These are phyloP conservation scores for Isoperla grammatica DNA, from an alignment of 2,888 invertebrate genomes.

Conservation along the genomic window DNA sequence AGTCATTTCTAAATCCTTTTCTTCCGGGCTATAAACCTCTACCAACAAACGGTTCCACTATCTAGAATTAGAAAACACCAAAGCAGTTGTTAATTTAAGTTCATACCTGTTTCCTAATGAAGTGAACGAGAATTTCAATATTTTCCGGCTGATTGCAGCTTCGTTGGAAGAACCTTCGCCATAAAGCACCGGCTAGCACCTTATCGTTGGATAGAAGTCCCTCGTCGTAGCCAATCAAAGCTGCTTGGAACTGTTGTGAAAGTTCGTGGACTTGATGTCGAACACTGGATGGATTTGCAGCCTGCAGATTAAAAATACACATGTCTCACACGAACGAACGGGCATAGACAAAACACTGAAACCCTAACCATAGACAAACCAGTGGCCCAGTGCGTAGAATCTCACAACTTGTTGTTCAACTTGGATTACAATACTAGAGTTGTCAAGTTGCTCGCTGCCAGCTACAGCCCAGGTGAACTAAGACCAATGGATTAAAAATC, in stretches of 20 bases:
- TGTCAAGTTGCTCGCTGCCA: no score
- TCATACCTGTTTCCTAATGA: slow-evolving; percentile 70
- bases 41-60: no score
- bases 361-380: no score
- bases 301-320: slow-evolving; percentile 47
- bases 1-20: no score
- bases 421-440: no score
- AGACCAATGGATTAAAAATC: no score
- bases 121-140: slow-evolving; percentile 66
- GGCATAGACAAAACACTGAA: neutral
- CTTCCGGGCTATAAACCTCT: no score
- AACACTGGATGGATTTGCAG: slow-evolving; percentile 55
- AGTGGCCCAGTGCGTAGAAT: no score
- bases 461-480: no score
- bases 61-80: no score
- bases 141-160: slow-evolving; percentile 57
- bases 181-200: slow-evolving; percentile 72
- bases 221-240: slow-evolving; percentile 81
- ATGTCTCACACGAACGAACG: slow-evolving; percentile 18
- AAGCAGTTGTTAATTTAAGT: no score
- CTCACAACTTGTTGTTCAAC: no score
- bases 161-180: slow-evolving; percentile 74
- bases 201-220: slow-evolving; percentile 71
- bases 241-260: slow-evolving; percentile 77
- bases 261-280: slow-evolving; percentile 59